Percentiles rank a stretch among this genome's conserved stretches.
Conservation (phyloP, 2,797 vertebrate species). For the Typhlichthys subterraneus region DNA sequence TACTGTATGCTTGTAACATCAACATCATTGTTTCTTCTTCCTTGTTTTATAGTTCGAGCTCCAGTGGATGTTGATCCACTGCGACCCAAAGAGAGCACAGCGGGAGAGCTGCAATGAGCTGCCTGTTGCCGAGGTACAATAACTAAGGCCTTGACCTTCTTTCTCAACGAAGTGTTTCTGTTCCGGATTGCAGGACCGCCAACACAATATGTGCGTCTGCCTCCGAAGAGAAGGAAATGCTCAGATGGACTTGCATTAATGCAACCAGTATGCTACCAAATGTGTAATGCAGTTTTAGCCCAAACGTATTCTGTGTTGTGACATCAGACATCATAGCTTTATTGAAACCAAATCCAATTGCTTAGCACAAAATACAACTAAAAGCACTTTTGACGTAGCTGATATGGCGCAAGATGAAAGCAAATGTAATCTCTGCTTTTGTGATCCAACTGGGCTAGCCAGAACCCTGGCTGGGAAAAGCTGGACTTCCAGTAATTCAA, state of each 20-base stretch:
- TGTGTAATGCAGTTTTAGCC: not conserved
- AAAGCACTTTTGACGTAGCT: no score
- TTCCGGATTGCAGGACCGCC: constrained; percentile 19
- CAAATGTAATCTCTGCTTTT: no score
- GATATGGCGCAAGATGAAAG: no score
- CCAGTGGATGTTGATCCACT: constrained; percentile 87
- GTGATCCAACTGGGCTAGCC: no score
- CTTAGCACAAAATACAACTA: no score
- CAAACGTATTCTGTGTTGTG: no score
- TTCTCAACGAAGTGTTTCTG: constrained; percentile 44
- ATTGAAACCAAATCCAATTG: no score
- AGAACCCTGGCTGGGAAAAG: no score
- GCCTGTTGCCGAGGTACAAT: constrained; percentile 79
- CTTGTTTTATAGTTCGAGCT: constrained; percentile 78
- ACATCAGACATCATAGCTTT: no score
- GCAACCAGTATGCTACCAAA: no score
- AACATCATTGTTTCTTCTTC: not conserved
- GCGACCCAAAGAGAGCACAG: constrained; percentile 83
- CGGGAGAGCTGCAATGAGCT: constrained; percentile 83
- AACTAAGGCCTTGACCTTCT: constrained; percentile 41
- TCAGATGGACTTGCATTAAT: no score
- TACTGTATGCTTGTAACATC: constrained; percentile 1
- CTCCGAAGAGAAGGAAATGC: not conserved
- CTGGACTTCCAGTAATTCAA: no score
- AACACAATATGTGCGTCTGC: constrained; percentile 9